These are phyloP conservation scores for Callipepla californica DNA, from an alignment of 2,113 vertebrate species.

Conservation along the genomic window DNA sequence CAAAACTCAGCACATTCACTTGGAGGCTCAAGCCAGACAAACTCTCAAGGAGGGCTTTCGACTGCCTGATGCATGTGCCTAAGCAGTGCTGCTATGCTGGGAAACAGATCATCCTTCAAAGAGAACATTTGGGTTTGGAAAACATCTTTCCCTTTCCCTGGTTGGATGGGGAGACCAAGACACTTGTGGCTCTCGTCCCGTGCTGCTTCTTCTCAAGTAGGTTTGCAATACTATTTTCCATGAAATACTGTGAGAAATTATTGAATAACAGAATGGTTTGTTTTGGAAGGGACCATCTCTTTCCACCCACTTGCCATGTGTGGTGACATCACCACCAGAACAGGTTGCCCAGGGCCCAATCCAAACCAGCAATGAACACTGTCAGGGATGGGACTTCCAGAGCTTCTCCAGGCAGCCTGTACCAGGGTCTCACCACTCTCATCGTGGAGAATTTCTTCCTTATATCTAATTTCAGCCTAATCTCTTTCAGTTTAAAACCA, in stretches of 20 bases:
- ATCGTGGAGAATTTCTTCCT: neutral
- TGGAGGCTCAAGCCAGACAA: neutral
- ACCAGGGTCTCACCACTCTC: neutral
- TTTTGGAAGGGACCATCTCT: neutral
- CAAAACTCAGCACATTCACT: neutral
- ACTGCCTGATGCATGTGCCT: neutral
- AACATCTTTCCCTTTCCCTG: neutral
- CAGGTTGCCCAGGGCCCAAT: neutral
- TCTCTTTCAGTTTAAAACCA: neutral
- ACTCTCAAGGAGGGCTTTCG: neutral
- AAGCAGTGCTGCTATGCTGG: accelerated
- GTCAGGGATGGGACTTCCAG: neutral
- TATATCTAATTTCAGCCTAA: neutral
- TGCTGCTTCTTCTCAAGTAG: neutral
- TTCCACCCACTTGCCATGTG: neutral
- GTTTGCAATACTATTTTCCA: neutral
- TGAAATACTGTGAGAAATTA: neutral
- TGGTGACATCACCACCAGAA: neutral
- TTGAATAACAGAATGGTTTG: neutral
- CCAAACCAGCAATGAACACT: neutral
- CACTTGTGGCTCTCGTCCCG: neutral
- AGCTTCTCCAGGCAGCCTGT: neutral
- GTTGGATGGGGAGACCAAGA: neutral
- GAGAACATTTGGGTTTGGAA: accelerated
- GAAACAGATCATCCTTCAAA: neutral